Base-by-base conservation (phyloP, 2,797 vertebrate species). In the Myiothlypis chrysogaster region DNA sequence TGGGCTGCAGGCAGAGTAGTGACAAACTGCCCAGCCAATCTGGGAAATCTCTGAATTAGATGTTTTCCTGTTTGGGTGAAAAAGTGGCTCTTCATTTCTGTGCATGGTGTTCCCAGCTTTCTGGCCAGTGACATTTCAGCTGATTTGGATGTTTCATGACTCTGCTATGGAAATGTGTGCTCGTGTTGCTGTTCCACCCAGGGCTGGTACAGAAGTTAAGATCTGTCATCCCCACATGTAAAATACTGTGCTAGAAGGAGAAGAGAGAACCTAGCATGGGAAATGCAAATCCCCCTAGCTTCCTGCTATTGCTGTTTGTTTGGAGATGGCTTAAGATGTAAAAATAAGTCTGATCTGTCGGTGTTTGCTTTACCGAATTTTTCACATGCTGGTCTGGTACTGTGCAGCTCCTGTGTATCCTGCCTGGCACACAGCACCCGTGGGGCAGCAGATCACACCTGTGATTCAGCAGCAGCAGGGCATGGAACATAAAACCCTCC, bases 271-370 rank as follows among this genome's bases (percentile, higher is more conserved):
- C 28, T 60, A 4, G 27, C 77, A 61, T 8, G 35, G 49, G 53
- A 78, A 92, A 89, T 15, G 13, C 14, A 91, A 87, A 91, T 68
- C 35, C 55, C 11, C 60, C 22, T 32, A 73, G 12, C 39, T 93
- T 94, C 41, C 77, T 87, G 57, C 23, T 75, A 8, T 37, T 73
- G 43, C 46, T 82, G 15, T 71, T 83, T 94, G 72, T 94, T 88
- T 90, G 25, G 70, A 90, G 44, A 79, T 73, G 47, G 35, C 53
- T 90, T 89, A 70, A 80, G 73, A 49, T 6, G 49, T 63, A 79
- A 89, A 77, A 96, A 76, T 27, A 27, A 55, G 52, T 24, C 39
- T 70, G 20, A 57, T 32, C 22, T 30, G 41, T 18, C 17, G 71
- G 30, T 60, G 37, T 56, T 57, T 70, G 21, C 20, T 63, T 73